phyloP scores from a whole-genome alignment of 2,113 vertebrate genomes.

The Labrus mixtus region DNA sequence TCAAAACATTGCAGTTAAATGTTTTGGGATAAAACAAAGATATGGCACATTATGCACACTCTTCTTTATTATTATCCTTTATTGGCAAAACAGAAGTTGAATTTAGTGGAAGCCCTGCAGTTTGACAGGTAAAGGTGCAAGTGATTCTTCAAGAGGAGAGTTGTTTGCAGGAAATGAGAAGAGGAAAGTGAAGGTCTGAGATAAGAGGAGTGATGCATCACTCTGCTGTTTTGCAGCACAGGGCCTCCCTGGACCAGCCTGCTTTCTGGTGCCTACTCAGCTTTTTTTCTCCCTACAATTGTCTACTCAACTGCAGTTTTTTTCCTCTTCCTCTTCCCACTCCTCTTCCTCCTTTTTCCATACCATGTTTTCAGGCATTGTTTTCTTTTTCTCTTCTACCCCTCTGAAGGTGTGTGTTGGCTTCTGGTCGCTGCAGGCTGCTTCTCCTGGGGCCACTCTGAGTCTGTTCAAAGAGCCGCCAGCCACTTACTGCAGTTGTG shows the following conservation, averaged over 20 bases:
- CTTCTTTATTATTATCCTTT: background rate
- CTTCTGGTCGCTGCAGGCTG: constrained; percentile 34
- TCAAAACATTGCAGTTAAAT: background rate
- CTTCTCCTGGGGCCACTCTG: constrained; percentile 55
- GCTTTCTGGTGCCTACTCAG: constrained; percentile 51
- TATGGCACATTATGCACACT: background rate
- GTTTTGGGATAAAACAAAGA: background rate
- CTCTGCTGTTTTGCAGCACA: constrained; percentile 1
- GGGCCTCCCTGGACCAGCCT: constrained; percentile 25
- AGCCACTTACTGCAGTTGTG: constrained; percentile 62
- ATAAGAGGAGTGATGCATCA: constrained; percentile 35
- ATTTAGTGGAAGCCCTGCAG: no score
- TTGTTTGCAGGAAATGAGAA: background rate
- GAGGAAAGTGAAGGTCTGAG: constrained; percentile 10
- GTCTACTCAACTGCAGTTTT: constrained; percentile 60
- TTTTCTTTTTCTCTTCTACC: background rate
- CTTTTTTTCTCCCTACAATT: constrained; percentile 28
- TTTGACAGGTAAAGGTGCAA: no score
- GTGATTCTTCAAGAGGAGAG: background rate
- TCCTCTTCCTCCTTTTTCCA: background rate
- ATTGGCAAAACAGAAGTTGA: background rate
- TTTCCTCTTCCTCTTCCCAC: constrained; percentile 4
- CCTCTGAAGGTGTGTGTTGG: constrained; percentile 26
- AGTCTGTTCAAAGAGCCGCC: constrained; percentile 61
- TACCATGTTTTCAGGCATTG: constrained; percentile 4